Conservation (phyloP, 23 tunicate species). For the Ascidia mentula region DNA sequence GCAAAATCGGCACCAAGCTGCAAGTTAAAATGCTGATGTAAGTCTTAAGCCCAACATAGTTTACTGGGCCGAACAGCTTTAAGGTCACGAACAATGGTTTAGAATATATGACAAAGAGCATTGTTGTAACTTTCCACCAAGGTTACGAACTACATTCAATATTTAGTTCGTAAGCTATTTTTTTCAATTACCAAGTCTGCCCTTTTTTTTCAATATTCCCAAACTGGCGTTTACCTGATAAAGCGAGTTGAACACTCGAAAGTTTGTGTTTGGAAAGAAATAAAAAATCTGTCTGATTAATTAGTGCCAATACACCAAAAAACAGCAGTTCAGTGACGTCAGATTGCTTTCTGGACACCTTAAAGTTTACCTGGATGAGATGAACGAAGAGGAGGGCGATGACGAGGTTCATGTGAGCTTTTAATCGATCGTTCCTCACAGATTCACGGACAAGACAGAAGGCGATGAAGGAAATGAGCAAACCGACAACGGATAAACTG, state of each 20-base stretch:
- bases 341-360: background rate
- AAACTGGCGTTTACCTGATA: too few species aligned
- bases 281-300: too few species aligned
- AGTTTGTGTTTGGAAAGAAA: too few species aligned
- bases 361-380: constrained; percentile 59
- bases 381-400: constrained; percentile 74
- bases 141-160: too few species aligned
- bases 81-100: background rate
- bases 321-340: too few species aligned
- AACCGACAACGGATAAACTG: constrained; percentile 45
- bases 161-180: too few species aligned
- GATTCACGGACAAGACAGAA: constrained; percentile 73
- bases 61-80: background rate
- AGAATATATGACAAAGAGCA: background rate
- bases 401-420: constrained; percentile 75
- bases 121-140: too few species aligned
- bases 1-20: constrained; percentile 74
- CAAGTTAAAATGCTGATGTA: constrained; percentile 17
- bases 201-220: too few species aligned
- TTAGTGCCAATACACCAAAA: too few species aligned
- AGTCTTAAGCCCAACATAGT: background rate
- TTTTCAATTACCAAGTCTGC: too few species aligned
- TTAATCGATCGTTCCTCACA: constrained; percentile 74
- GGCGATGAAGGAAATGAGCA: constrained; percentile 39
- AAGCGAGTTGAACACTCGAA: too few species aligned